A percentile compares a stretch with the other conserved stretches of the same genome.
Evolutionary conservation across 2,797 vertebrate genomes (phyloP).

Genomic region (Myripristis jacobus): DNA sequence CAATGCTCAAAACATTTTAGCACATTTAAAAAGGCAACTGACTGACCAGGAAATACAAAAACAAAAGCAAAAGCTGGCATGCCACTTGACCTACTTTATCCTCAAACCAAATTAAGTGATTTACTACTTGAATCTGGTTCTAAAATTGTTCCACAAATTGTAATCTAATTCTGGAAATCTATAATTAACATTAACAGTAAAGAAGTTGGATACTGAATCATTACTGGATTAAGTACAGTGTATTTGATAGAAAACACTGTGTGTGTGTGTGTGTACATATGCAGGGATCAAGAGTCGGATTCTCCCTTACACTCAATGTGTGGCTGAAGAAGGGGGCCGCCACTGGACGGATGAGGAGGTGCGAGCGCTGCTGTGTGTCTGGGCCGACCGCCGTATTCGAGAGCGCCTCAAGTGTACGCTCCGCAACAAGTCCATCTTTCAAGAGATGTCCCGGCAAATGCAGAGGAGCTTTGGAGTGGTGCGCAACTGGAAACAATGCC

Average conservation of each 20-base stretch:
- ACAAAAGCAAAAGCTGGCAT: too few species aligned
- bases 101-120: neutral
- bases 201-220: constrained; percentile 2
- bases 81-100: constrained; percentile 22
- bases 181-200: neutral
- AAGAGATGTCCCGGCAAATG: constrained; percentile 90
- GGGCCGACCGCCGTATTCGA: constrained; percentile 88
- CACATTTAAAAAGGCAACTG: constrained; percentile 1
- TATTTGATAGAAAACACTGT: neutral
- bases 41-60: constrained; percentile 6
- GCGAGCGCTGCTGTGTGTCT: constrained; percentile 86
- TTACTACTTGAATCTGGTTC: neutral
- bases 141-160: constrained; percentile 2
- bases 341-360: constrained; percentile 93
- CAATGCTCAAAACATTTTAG: constrained; percentile 8
- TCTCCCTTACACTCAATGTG: constrained; percentile 73
- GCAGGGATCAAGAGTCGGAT: constrained; percentile 63
- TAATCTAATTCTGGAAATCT: neutral
- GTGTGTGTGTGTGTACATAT: neutral
- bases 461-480: constrained; percentile 88
- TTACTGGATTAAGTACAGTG: neutral
- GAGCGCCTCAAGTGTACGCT: constrained; percentile 88
- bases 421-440: constrained; percentile 93
- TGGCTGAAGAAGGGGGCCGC: constrained; percentile 89
- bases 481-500: constrained; percentile 93